These are phyloP conservation scores for Erebia epiphron DNA, from an alignment of 2,888 invertebrate genomes.

Conservation along the genomic window DNA sequence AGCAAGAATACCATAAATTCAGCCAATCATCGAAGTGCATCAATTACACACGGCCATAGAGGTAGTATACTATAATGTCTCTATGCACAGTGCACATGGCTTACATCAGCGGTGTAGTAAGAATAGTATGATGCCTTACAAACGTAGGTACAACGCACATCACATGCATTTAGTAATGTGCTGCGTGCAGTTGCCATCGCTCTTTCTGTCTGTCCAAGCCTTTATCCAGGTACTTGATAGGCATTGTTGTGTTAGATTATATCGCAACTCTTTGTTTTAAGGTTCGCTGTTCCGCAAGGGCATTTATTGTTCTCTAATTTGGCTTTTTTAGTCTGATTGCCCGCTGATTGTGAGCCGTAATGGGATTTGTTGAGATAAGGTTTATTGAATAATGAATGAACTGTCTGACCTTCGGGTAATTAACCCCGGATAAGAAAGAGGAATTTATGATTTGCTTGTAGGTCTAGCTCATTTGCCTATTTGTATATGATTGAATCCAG, in stretches of 20 bases:
- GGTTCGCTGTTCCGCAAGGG: constrained; percentile 34
- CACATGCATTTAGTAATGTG: no score
- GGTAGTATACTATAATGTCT: no score
- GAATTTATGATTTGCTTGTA: background rate
- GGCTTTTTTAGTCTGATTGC: constrained; percentile 31
- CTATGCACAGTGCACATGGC: no score
- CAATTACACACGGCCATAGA: no score
- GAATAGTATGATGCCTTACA: no score
- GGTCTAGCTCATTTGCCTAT: background rate
- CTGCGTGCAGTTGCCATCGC: background rate
- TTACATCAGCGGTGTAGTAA: no score
- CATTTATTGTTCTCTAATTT: constrained; percentile 40
- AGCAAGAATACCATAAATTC: no score
- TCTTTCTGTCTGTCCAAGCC: background rate
- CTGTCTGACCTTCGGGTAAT: constrained; percentile 15
- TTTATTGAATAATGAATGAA: constrained; percentile 17
- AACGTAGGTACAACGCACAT: no score
- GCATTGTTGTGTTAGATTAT: constrained; percentile 36
- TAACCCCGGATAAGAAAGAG: constrained; percentile 4
- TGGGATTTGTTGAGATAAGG: constrained; percentile 19
- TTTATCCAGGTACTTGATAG: constrained; percentile 11
- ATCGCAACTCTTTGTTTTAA: constrained; percentile 43
- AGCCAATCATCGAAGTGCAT: no score
- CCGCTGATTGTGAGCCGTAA: constrained; percentile 16
- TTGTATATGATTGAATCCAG: background rate